A percentile compares a stretch with the other conserved stretches of the same genome.
phyloP scores from a whole-genome alignment of 1,140 invertebrate genomes.

The Pseudoatta argentina region DNA sequence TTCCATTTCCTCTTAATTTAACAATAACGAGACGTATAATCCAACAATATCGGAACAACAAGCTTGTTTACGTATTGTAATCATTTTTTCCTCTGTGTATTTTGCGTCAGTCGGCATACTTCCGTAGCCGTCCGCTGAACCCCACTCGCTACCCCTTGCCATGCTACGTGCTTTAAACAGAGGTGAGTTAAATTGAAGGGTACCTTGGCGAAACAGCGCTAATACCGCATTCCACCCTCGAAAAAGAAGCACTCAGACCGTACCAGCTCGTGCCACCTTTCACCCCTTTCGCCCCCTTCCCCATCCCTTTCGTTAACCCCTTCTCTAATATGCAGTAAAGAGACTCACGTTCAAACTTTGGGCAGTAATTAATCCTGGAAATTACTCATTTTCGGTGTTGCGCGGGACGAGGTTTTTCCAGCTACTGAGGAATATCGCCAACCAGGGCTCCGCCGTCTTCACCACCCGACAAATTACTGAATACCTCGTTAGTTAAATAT shows the following conservation, averaged over 20 bases:
- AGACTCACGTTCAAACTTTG: conserved; percentile 64
- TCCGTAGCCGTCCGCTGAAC: conserved; percentile 16
- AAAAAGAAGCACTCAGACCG: conserved; percentile 72
- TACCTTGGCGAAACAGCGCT: conserved; percentile 72
- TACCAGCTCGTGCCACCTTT: conserved; percentile 71
- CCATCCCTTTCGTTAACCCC: conserved; percentile 33
- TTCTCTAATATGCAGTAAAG: conserved; percentile 73
- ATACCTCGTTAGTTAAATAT: conserved; percentile 33
- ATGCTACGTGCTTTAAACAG: conserved; percentile 57
- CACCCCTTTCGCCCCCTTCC: conserved; percentile 22
- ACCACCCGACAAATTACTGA: conserved; percentile 1
- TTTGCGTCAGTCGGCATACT: conserved; percentile 40
- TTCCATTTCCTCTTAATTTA: conserved; percentile 46
- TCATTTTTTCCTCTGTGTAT: conserved; percentile 32
- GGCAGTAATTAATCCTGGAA: conserved; percentile 72
- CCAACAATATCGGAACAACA: conserved; percentile 52
- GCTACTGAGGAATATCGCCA: not conserved
- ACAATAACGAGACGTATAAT: conserved; percentile 58
- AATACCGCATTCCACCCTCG: conserved; percentile 72
- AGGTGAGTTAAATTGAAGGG: conserved; percentile 71
- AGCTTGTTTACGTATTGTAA: conserved; percentile 52
- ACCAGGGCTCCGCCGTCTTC: not conserved
- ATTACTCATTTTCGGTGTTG: conserved; percentile 70
- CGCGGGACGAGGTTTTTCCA: conserved; percentile 23
- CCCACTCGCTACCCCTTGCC: not conserved